Conservation (phyloP, 2,888 invertebrate species). For the Aphodius sticticus region DNA sequence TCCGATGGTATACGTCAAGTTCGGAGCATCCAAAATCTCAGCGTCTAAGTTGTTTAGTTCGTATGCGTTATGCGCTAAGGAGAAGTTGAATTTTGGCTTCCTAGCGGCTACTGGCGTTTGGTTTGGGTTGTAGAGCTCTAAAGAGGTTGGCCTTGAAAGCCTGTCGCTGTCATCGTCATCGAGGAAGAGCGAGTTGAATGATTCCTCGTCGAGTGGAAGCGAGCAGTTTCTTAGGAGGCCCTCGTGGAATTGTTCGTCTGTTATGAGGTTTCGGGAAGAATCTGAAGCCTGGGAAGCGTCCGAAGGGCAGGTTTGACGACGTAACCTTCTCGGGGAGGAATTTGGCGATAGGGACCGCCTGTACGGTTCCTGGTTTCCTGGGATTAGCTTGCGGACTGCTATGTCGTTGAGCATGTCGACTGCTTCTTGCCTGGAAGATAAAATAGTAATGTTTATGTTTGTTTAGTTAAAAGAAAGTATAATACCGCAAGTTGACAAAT, state of each 20-base stretch:
- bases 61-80: conserved; percentile 71
- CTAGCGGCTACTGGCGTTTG: conserved; percentile 68
- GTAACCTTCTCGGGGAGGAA: conserved; percentile 64
- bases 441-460: conserved; percentile 8
- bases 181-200: conserved; percentile 58
- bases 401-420: conserved; percentile 85
- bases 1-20: conserved; percentile 59
- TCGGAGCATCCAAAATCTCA: conserved; percentile 70
- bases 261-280: conserved; percentile 47
- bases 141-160: conserved; percentile 66
- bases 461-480: background rate
- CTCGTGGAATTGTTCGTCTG: conserved; percentile 60
- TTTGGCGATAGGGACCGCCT: conserved; percentile 65
- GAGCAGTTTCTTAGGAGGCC: conserved; percentile 56
- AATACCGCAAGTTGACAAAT: no score
- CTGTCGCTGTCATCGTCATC: conserved; percentile 58
- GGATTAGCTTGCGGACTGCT: conserved; percentile 77
- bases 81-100: conserved; percentile 75
- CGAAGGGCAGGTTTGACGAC: conserved; percentile 59
- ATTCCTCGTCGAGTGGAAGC: conserved; percentile 56
- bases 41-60: conserved; percentile 73
- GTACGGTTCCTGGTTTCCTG: conserved; percentile 62
- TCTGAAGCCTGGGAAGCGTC: conserved; percentile 54
- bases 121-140: conserved; percentile 71
- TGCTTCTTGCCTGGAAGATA: conserved; percentile 75